A percentile compares a stretch with the other conserved stretches of the same genome.
Conservation (phyloP, 2,113 vertebrate genomes). For the Entomyzon cyanotis region DNA sequence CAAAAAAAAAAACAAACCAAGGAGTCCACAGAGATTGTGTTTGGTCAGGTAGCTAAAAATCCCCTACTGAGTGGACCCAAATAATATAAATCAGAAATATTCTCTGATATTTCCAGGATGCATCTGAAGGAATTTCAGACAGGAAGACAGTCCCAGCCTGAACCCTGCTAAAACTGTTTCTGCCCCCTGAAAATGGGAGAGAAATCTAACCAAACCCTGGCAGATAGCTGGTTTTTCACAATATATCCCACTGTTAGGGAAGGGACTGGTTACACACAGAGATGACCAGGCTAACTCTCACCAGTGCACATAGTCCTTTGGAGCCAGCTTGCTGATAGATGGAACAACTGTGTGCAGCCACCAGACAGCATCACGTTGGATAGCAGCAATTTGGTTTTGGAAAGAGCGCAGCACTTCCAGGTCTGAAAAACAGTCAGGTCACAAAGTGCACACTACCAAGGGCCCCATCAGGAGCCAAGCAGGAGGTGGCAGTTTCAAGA, state of each 20-base stretch:
- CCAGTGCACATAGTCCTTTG: constrained; percentile 98
- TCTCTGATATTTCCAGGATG: neutral
- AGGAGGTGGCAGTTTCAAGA: neutral
- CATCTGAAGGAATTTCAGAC: neutral
- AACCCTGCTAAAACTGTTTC: neutral
- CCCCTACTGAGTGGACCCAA: neutral
- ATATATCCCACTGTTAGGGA: neutral
- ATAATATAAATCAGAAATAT: neutral
- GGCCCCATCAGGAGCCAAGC: neutral
- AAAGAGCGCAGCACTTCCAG: constrained; percentile 91
- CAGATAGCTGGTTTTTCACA: neutral
- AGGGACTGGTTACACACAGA: neutral
- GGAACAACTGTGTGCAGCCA: constrained; percentile 97
- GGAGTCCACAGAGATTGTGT: neutral
- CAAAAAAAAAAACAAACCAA: neutral
- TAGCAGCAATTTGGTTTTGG: constrained; percentile 96
- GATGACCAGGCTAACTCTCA: constrained; percentile 44
- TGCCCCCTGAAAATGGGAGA: neutral
- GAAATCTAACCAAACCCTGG: neutral
- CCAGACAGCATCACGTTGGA: constrained; percentile 96
- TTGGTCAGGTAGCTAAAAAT: neutral
- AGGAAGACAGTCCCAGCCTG: neutral
- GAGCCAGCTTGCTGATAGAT: constrained; percentile 90
- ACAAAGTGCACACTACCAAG: neutral
- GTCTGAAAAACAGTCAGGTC: constrained; percentile 75